A percentile compares a stretch with the other conserved stretches of the same genome.
Conservation (phyloP, 2,797 vertebrate species). For the Dromococcyx pavoninus region DNA sequence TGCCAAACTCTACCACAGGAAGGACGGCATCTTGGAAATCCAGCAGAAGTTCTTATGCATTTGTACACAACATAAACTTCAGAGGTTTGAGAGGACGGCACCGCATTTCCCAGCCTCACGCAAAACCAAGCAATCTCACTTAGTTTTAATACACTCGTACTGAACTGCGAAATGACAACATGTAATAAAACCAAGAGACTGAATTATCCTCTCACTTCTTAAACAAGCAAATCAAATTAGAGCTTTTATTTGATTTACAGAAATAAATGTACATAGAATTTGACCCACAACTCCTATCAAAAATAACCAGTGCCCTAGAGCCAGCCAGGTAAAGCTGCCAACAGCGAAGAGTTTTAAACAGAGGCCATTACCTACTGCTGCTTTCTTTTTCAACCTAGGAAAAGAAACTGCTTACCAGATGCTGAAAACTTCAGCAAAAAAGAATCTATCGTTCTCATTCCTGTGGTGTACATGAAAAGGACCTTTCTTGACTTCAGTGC, state of each 20-base stretch:
- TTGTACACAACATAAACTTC: neutral
- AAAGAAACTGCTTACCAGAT: neutral
- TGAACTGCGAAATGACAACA: neutral
- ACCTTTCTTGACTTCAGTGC: neutral
- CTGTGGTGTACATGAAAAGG: neutral
- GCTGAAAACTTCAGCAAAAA: neutral
- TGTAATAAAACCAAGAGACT: neutral
- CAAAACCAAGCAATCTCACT: neutral
- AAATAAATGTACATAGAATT: neutral
- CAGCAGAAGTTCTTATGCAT: neutral
- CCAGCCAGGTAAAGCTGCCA: neutral
- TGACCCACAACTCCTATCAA: neutral
- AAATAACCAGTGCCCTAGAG: neutral
- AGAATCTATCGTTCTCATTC: neutral
- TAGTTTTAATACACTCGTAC: neutral
- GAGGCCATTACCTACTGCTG: neutral
- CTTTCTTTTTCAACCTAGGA: neutral
- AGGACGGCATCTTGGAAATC: neutral
- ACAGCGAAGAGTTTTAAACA: neutral
- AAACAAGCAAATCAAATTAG: neutral
- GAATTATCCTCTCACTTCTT: neutral
- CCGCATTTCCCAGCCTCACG: neutral
- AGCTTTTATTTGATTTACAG: neutral
- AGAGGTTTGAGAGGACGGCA: neutral
- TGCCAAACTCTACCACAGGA: neutral